A percentile compares a stretch with the other conserved stretches of the same genome.
These are phyloP conservation scores for Gnathonemus echidnorhynchus DNA, from an alignment of 2,113 vertebrate genomes.

Conservation along the genomic window DNA sequence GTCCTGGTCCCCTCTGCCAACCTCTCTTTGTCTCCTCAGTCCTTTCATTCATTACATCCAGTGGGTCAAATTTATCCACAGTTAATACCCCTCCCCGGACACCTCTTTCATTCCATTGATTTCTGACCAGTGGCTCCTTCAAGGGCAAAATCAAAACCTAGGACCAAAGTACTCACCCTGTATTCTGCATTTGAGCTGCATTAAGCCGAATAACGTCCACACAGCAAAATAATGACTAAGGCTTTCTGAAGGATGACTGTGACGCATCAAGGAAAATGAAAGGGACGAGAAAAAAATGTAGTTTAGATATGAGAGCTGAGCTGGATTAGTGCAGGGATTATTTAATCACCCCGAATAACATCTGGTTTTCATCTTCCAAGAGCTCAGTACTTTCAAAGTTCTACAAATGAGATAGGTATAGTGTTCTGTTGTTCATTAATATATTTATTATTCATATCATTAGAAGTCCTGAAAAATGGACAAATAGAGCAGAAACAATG, in stretches of 20 bases:
- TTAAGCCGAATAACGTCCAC: background rate
- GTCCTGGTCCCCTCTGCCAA: background rate
- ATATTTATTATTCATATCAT: background rate
- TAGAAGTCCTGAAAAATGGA: background rate
- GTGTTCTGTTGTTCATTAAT: background rate
- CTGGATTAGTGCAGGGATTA: conserved; percentile 2
- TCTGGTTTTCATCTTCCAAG: background rate
- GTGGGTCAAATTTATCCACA: background rate
- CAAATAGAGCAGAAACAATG: background rate
- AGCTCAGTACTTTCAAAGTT: background rate
- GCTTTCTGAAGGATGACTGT: background rate
- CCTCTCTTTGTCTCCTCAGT: background rate
- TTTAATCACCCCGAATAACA: conserved; percentile 4
- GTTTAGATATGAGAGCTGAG: background rate
- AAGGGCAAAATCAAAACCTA: background rate
- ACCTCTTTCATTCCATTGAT: background rate
- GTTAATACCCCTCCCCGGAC: background rate
- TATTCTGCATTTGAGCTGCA: background rate
- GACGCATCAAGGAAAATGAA: background rate
- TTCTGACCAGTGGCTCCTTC: background rate
- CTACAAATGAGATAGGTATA: background rate
- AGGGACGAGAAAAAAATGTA: background rate
- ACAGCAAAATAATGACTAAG: background rate
- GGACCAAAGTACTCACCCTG: background rate
- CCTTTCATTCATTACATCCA: conserved; percentile 3